phyloP scores from a whole-genome alignment of 2,797 vertebrate genomes.

The Astyanax mexicanus region DNA sequence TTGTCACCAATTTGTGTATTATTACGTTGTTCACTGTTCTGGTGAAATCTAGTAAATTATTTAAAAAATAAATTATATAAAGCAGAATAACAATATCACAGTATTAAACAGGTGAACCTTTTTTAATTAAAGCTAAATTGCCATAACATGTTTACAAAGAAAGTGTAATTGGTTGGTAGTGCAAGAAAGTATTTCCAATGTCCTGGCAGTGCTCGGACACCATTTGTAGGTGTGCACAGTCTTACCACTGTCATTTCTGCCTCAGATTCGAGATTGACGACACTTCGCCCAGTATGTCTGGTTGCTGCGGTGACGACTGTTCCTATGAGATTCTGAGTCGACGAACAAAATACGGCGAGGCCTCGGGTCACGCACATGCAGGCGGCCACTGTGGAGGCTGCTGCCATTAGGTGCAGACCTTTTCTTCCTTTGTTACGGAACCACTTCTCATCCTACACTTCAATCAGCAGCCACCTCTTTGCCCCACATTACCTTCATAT shows the following conservation, averaged over 20 bases:
- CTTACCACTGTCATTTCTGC: neutral
- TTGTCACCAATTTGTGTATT: no score
- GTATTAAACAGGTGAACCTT: no score
- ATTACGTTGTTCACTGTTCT: no score
- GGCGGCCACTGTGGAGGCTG: constrained; percentile 90
- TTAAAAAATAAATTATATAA: no score
- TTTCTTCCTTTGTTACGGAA: constrained; percentile 36
- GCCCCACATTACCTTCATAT: constrained; percentile 25
- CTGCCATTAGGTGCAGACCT: constrained; percentile 83
- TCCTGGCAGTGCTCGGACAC: neutral
- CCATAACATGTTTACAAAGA: no score
- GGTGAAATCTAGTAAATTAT: no score
- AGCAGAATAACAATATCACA: no score
- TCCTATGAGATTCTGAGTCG: constrained; percentile 95
- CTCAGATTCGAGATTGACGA: constrained; percentile 92
- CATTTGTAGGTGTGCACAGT: constrained; percentile 19
- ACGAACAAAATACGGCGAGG: constrained; percentile 90
- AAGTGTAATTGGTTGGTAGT: no score
- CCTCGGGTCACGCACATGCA: constrained; percentile 83
- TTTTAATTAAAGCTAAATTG: no score
- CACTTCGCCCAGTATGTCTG: constrained; percentile 91
- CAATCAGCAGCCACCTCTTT: constrained; percentile 29
- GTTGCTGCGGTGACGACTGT: constrained; percentile 92
- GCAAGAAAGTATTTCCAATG: neutral
- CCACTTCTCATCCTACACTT: constrained; percentile 43